Evolutionary conservation across 2,888 invertebrate genomes (phyloP).

Genomic region (Tuta absoluta): DNA sequence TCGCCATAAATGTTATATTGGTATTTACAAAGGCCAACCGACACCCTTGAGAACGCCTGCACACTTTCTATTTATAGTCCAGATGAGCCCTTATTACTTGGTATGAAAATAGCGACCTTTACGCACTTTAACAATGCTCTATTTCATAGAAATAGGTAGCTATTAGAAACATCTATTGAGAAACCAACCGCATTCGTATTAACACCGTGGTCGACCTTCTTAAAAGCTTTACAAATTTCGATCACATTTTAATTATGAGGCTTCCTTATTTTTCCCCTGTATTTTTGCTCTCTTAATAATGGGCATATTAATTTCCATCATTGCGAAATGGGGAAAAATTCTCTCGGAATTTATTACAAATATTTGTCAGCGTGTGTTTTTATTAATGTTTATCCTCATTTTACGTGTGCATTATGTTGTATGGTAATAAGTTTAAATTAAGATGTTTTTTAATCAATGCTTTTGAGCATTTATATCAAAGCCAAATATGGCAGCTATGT

Average conservation of each 20-base stretch:
- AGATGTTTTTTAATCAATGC: no score
- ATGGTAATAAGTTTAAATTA: background rate
- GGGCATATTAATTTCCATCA: constrained; percentile 12
- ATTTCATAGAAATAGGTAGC: no score
- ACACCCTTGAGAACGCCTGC: constrained; percentile 1
- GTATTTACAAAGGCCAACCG: background rate
- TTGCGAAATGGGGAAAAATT: background rate
- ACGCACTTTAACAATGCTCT: background rate
- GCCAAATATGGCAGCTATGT: no score
- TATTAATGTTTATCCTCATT: background rate
- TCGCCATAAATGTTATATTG: background rate
- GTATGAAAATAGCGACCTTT: constrained; percentile 4
- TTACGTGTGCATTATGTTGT: background rate
- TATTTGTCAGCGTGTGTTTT: background rate
- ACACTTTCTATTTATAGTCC: background rate
- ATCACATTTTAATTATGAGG: constrained; percentile 19
- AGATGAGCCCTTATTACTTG: background rate
- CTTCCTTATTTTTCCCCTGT: constrained; percentile 12
- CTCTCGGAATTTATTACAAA: constrained; percentile 30
- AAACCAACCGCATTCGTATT: background rate
- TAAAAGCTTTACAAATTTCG: background rate
- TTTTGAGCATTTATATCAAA: no score
- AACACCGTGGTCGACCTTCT: background rate
- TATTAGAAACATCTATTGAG: background rate
- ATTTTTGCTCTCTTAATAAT: constrained; percentile 9